A percentile compares a stretch with the other conserved stretches of the same genome.
These are phyloP conservation scores for Zhuqinia jingwanae DNA, from an alignment of 2,888 invertebrate species.

Conservation along the genomic window DNA sequence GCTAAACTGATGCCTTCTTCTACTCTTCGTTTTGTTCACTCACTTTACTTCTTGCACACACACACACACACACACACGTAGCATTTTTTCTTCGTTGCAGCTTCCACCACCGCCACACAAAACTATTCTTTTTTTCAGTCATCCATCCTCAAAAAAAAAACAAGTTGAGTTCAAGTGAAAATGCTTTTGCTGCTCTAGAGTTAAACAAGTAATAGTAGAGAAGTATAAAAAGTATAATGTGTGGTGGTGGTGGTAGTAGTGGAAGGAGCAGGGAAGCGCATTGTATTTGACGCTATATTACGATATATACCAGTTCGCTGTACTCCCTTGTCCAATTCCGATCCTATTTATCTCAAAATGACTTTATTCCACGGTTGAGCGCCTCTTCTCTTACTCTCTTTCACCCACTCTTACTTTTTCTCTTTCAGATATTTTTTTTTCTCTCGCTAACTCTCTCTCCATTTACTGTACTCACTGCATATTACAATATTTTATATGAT, in stretches of 20 bases:
- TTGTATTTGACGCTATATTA: constrained; percentile 39
- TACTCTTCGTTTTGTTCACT: constrained; percentile 22
- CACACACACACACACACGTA: too few species aligned
- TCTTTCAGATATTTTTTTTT: constrained; percentile 39
- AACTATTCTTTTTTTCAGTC: constrained; percentile 44
- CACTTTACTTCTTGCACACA: not conserved
- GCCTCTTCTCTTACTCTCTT: constrained; percentile 77
- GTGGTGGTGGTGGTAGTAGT: constrained; percentile 24
- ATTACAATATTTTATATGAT: not conserved
- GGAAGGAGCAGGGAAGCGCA: not conserved
- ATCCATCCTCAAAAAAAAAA: constrained; percentile 55
- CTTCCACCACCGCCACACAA: not conserved
- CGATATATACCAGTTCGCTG: not conserved
- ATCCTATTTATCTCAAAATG: constrained; percentile 80
- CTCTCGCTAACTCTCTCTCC: constrained; percentile 43
- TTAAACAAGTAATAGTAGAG: constrained; percentile 25
- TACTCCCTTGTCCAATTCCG: constrained; percentile 79
- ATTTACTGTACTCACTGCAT: constrained; percentile 17
- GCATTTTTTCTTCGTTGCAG: constrained; percentile 17
- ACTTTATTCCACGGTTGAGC: constrained; percentile 80
- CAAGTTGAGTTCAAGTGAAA: constrained; percentile 64
- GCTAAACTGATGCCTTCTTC: constrained; percentile 49
- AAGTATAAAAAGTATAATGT: constrained; percentile 28
- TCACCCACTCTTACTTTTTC: constrained; percentile 67
- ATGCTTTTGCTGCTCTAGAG: constrained; percentile 28